Conservation (phyloP, 2,113 vertebrate genomes). For the Equus quagga region DNA sequence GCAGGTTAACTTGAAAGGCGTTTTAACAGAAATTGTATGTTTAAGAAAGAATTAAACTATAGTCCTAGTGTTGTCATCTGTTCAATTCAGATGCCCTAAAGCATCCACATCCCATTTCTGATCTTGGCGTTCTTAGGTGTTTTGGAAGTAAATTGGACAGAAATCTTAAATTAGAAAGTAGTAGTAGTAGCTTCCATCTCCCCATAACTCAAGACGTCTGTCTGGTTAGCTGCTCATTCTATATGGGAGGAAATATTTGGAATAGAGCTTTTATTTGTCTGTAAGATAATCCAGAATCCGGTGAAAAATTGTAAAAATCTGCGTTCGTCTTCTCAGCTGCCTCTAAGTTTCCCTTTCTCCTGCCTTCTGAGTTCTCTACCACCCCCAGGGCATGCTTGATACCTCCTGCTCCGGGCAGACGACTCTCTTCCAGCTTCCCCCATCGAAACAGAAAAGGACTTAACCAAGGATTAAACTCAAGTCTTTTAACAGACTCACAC, state of each 20-base stretch:
- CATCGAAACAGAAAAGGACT: background rate
- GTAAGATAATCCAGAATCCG: background rate
- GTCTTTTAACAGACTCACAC: background rate
- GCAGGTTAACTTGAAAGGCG: background rate
- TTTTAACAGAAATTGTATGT: slow-evolving; percentile 5
- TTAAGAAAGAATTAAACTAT: slow-evolving; percentile 39
- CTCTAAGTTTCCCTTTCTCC: background rate
- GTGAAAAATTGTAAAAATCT: background rate
- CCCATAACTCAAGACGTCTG: background rate
- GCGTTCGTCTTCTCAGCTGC: background rate
- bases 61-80: background rate
- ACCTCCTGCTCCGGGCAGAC: background rate
- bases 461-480: background rate
- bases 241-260: background rate
- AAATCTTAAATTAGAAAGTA: background rate
- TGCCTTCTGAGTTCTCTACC: background rate
- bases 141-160: background rate
- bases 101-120: background rate
- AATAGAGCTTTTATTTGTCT: background rate
- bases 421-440: background rate
- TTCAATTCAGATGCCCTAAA: background rate
- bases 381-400: background rate
- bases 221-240: background rate
- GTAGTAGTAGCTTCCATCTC: background rate
- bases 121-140: background rate